Evolutionary conservation across 2,888 invertebrate species (phyloP).

Genomic region (Chrysomela aeneicollis): DNA sequence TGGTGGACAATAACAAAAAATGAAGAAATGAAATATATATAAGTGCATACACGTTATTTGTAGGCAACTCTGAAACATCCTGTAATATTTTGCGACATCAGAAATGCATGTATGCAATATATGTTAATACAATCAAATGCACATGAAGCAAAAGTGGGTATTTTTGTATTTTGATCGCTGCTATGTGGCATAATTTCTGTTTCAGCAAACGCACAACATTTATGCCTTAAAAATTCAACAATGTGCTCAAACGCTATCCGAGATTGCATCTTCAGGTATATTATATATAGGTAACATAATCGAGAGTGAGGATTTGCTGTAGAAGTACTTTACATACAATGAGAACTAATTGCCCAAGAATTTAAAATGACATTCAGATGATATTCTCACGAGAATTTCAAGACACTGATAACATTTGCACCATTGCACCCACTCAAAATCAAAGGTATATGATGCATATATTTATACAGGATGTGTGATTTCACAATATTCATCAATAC

Average conservation of each 20-base stretch:
- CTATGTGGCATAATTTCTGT: slow-evolving; percentile 17
- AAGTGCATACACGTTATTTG: too few relatives aligned
- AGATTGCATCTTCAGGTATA: slow-evolving; percentile 28
- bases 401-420: not conserved
- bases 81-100: too few relatives aligned
- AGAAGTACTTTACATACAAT: slow-evolving; percentile 35
- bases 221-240: slow-evolving; percentile 29
- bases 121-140: too few relatives aligned
- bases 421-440: slow-evolving; percentile 10
- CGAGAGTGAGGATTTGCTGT: slow-evolving; percentile 34
- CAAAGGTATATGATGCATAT: not conserved
- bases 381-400: slow-evolving; percentile 25
- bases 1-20: too few relatives aligned
- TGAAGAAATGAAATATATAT: too few relatives aligned
- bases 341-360: slow-evolving; percentile 32
- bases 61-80: too few relatives aligned
- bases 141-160: too few relatives aligned
- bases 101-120: too few relatives aligned
- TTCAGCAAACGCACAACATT: slow-evolving; percentile 28
- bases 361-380: slow-evolving; percentile 19
- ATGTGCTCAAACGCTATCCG: slow-evolving; percentile 35
- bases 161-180: too few relatives aligned
- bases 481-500: too few relatives aligned
- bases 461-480: not conserved
- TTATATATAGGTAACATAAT: slow-evolving; percentile 11